A percentile compares a stretch with the other conserved stretches of the same genome.
phyloP scores from a whole-genome alignment of 1,140 invertebrate genomes.

The Lordiphosa stackelbergi region DNA sequence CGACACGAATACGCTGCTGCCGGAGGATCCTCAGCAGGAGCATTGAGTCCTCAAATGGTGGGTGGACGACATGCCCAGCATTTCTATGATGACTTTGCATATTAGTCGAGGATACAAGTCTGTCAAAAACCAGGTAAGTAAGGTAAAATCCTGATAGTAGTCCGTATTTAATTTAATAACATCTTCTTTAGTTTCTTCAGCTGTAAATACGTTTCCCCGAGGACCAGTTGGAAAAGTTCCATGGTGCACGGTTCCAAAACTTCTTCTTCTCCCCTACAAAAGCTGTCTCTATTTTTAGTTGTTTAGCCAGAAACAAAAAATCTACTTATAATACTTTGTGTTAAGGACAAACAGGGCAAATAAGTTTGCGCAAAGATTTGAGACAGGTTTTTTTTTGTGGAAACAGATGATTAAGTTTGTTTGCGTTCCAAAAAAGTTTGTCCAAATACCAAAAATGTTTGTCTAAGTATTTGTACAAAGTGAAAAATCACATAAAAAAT shows the following conservation, averaged over 20 bases:
- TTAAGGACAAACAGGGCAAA: constrained; percentile 9
- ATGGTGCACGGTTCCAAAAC: constrained; percentile 45
- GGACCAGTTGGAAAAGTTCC: constrained; percentile 30
- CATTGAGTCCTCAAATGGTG: constrained; percentile 12
- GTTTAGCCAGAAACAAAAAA: constrained; percentile 38
- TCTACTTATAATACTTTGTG: constrained; percentile 32
- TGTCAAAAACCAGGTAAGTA: constrained; percentile 38
- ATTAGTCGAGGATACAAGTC: constrained; percentile 42
- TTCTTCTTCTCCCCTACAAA: constrained; percentile 2
- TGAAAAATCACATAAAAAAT: no score
- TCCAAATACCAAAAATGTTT: no score
- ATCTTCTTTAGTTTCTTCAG: constrained; percentile 48
- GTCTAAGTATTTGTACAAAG: no score
- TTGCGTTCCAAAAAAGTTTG: no score
- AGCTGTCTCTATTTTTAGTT: constrained; percentile 46
- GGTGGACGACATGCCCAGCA: constrained; percentile 52
- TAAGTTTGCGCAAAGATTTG: constrained; percentile 1
- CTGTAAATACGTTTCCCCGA: constrained; percentile 56
- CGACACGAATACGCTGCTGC: constrained; percentile 65
- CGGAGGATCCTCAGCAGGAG: constrained; percentile 43
- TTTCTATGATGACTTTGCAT: constrained; percentile 72
- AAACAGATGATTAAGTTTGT: no score
- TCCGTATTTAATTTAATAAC: neutral
- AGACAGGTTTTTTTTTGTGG: no score
- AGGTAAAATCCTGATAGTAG: no score